Percentiles rank a stretch among this genome's conserved stretches.
These are phyloP conservation scores for Acronicta leporina DNA, from an alignment of 2,888 invertebrate genomes.

Conservation along the genomic window DNA sequence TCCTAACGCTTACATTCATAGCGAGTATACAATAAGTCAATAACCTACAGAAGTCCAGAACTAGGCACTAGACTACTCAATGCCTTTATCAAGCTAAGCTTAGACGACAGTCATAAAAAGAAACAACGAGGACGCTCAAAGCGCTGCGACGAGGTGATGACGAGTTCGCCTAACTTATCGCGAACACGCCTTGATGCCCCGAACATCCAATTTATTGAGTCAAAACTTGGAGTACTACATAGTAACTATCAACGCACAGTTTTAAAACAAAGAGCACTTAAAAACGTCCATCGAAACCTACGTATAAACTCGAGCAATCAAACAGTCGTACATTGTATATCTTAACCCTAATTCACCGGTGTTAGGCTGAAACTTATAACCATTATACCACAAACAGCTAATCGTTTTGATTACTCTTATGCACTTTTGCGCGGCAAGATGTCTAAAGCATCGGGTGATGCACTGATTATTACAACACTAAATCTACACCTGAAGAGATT, in stretches of 20 bases:
- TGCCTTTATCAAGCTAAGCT: constrained; percentile 60
- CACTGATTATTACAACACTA: too few species aligned
- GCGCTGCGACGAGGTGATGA: neutral
- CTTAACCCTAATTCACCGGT: constrained; percentile 2
- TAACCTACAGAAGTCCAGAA: constrained; percentile 29
- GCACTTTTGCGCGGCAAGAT: neutral
- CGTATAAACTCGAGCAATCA: constrained; percentile 7
- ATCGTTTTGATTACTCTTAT: constrained; percentile 7
- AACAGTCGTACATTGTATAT: constrained; percentile 1
- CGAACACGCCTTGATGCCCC: neutral
- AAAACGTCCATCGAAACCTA: constrained; percentile 13
- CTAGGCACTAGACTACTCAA: constrained; percentile 50
- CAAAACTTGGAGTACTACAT: constrained; percentile 18
- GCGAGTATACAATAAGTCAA: constrained; percentile 19
- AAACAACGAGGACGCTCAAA: constrained; percentile 10
- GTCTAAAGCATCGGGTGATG: neutral
- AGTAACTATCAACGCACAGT: constrained; percentile 6
- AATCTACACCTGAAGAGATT: too few species aligned
- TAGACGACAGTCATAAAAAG: constrained; percentile 29
- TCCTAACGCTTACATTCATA: constrained; percentile 12
- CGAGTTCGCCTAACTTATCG: constrained; percentile 1
- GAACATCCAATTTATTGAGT: constrained; percentile 3
- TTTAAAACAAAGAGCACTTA: constrained; percentile 8
- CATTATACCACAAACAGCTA: neutral
- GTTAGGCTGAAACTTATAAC: constrained; percentile 6